These are phyloP conservation scores for Chionis minor DNA, from an alignment of 2,113 vertebrate genomes.

Conservation along the genomic window DNA sequence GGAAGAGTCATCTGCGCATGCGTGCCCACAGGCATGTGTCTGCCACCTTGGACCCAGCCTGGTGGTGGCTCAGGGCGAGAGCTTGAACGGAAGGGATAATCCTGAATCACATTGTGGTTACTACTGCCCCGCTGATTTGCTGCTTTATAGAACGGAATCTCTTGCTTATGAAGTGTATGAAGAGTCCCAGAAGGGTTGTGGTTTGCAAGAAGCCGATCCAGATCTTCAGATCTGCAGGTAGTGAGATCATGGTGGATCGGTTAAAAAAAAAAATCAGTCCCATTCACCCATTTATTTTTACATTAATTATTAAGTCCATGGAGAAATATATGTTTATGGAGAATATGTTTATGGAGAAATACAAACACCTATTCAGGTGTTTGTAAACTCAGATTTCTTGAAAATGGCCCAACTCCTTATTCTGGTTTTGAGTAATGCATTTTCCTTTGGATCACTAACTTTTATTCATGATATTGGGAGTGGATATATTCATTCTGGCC, in stretches of 20 bases:
- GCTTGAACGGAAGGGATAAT: background rate
- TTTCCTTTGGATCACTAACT: background rate
- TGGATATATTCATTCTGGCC: background rate
- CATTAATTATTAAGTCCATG: background rate
- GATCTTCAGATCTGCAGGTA: background rate
- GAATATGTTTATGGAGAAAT: background rate
- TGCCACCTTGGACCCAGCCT: background rate
- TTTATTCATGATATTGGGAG: background rate
- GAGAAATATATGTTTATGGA: background rate
- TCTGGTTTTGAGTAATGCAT: background rate
- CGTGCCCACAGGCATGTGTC: background rate
- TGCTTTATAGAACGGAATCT: background rate
- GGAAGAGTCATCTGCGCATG: fast-evolving
- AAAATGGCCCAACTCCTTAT: background rate
- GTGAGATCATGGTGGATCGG: background rate
- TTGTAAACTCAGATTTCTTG: background rate
- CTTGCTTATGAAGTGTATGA: background rate
- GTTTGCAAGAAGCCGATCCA: background rate
- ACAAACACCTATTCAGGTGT: background rate
- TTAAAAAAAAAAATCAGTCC: background rate
- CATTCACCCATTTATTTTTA: background rate
- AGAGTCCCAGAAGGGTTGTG: background rate
- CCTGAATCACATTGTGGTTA: background rate
- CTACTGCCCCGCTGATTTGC: background rate
- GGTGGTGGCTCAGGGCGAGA: background rate